Evolutionary conservation across 2,888 invertebrate species (phyloP), one percentile per base, ranked within the genome.

Genomic region (Drepanosiphum platanoidis): DNA sequence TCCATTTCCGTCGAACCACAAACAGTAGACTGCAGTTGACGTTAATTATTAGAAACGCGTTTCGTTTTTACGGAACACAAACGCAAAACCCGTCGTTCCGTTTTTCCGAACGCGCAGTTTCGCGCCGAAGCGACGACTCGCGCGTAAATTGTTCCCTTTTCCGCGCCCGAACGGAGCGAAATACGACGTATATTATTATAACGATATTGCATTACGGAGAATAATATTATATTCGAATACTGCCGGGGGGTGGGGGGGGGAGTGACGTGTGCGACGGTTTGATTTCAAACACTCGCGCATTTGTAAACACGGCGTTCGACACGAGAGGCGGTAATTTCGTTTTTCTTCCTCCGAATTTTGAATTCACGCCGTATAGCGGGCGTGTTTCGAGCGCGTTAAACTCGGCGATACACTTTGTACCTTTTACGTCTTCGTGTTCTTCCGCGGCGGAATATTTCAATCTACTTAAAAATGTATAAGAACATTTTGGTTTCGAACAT

Each of bases 401-500:
- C 22, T 70, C 58, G 5, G 30, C 36, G 13, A 30, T n/a, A 36
- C 58, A 27, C 30, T 30, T 30, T 13, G 36, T 58, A 36, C 22
- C 36, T 71, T 81, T 71, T 39, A 58, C 22, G 22, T 39, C 9
- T 3, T 22, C 15, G 4, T 52, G 22, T 8, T 11, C 8, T 30
- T 22, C 27, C 58, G 58, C 58, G 58, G 58, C n/a, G n/a, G n/a
- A n/a, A n/a, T n/a, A 81, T 71, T 71, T 81, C 58, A 71, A 81
- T 71, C 39, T 58, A 71, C 70, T 81, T 71, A 71, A 58, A 70
- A 68, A 58, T 30, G 34, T 34, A 68, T 36, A 52, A 34, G 36
- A 58, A 81, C 36, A 58, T 81, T 81, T 36, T 27, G 70, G 71
- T 71, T 81, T 80, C 30, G 70, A 71, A 71, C 80, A 71, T 71